Conservation (phyloP, 2,113 vertebrate species). For the Labeo catla region DNA sequence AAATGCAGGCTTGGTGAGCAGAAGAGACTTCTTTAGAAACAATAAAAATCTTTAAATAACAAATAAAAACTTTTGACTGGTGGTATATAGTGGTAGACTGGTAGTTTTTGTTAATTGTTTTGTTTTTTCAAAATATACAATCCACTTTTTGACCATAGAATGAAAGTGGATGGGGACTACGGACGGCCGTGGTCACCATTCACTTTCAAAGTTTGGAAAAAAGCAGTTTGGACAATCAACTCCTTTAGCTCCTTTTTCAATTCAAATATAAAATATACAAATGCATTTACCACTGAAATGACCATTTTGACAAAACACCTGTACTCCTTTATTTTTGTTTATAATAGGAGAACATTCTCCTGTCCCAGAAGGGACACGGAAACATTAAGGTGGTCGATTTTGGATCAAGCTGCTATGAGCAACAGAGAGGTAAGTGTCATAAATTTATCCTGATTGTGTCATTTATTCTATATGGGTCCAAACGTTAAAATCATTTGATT, state of each 20-base stretch:
- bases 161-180: no score
- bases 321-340: constrained; percentile 7
- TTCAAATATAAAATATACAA: background rate
- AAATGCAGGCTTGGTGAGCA: no score
- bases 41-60: no score
- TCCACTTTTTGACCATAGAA: no score
- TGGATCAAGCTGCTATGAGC: constrained; percentile 94
- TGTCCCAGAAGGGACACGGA: constrained; percentile 86
- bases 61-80: no score
- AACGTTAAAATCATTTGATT: background rate
- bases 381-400: constrained; percentile 97
- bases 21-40: no score
- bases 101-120: no score
- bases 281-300: background rate
- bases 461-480: background rate
- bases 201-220: no score
- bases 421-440: constrained; percentile 84
- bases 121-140: no score
- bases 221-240: background rate
- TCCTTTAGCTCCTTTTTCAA: background rate
- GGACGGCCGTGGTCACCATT: no score
- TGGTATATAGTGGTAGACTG: no score
- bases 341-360: constrained; percentile 88
- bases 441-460: background rate
- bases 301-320: background rate